phyloP scores from a whole-genome alignment of 1,140 invertebrate genomes.

The Brachionus calyciflorus region DNA sequence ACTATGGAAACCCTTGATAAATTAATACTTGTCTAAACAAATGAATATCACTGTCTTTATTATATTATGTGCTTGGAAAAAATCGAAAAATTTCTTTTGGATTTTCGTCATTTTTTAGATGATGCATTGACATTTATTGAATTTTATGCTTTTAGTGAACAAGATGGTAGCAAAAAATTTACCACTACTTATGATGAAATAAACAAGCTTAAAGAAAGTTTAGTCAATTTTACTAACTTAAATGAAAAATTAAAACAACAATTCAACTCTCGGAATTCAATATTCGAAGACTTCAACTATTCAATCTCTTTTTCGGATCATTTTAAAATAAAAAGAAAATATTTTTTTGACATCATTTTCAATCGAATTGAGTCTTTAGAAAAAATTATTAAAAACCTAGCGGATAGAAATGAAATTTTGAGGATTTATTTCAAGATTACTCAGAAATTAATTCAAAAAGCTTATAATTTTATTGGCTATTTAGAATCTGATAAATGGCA shows the following conservation, averaged over 20 bases:
- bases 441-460: conserved; percentile 7
- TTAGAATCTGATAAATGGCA: conserved; percentile 1
- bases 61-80: neutral
- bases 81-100: neutral
- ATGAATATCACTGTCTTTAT: no score
- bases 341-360: conserved; percentile 11
- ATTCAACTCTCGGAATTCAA: neutral
- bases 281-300: conserved; percentile 21
- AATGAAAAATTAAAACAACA: neutral
- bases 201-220: neutral
- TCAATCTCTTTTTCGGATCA: neutral
- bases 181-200: neutral
- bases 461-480: conserved; percentile 10
- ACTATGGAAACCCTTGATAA: no score
- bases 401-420: neutral
- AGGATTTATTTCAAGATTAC: neutral
- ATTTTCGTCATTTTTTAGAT: conserved; percentile 20
- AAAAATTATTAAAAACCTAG: neutral
- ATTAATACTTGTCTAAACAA: no score
- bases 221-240: conserved; percentile 12
- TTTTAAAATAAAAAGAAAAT: conserved; percentile 4
- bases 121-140: conserved; percentile 28
- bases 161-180: neutral
- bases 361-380: neutral
- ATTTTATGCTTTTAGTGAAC: conserved; percentile 9